These are phyloP conservation scores for Xestia ashworthii DNA, from an alignment of 2,888 invertebrate genomes.

Conservation along the genomic window DNA sequence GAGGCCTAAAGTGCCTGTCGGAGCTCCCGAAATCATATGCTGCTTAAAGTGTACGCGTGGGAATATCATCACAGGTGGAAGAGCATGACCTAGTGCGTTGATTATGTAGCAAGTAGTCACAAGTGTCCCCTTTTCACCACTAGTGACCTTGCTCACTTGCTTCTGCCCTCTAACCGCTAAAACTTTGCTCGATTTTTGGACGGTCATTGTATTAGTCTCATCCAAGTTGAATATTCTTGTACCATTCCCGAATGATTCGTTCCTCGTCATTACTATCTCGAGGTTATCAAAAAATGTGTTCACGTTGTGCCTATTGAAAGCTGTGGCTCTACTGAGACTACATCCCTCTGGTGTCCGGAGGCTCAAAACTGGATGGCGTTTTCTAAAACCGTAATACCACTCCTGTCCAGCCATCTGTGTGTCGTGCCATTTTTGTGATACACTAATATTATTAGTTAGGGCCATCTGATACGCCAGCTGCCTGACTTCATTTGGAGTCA, in stretches of 20 bases:
- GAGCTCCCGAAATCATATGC: no score
- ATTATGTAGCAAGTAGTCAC: slow-evolving; percentile 5
- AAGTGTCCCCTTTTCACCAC: slow-evolving; percentile 3
- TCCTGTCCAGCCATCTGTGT: not conserved
- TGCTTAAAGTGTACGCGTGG: not conserved
- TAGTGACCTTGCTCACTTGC: slow-evolving; percentile 4
- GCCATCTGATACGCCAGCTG: slow-evolving; percentile 7
- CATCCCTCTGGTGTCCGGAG: not conserved
- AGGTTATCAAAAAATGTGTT: not conserved
- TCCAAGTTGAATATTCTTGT: not conserved
- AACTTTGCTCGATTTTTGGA: slow-evolving; percentile 4
- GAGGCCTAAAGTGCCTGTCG: no score
- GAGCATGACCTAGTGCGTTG: slow-evolving; percentile 7
- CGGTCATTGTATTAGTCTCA: slow-evolving; percentile 1
- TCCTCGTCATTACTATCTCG: not conserved
- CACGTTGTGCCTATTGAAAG: not conserved
- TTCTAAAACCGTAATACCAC: not conserved
- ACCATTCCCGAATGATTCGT: not conserved
- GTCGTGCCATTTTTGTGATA: not conserved
- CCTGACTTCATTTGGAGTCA: not conserved
- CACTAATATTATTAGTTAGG: not conserved
- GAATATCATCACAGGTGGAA: slow-evolving; percentile 6
- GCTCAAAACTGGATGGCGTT: not conserved
- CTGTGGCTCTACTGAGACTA: not conserved
- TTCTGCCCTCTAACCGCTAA: not conserved